Base-by-base conservation (phyloP, 2,113 vertebrate species). In the Rhadina sibilatrix region DNA sequence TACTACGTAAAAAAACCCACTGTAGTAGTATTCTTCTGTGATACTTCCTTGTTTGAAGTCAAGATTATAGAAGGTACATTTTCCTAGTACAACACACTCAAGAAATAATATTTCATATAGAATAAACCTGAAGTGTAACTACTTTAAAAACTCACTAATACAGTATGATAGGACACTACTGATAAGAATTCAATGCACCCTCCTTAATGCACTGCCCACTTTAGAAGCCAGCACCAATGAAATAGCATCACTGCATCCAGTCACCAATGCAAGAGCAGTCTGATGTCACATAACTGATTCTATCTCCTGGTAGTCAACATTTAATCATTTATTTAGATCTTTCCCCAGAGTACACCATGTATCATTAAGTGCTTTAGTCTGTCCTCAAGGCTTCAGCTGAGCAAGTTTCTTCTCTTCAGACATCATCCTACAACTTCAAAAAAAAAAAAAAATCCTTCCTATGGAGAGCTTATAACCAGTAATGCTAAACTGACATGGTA, bases 71-170 rank as follows among this genome's bases (percentile, higher is more conserved):
- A 64, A 93, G 30, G 57, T 86, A 37, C 15, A 85, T 71, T 59
- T 92, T 57, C 86, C 81, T 93, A 70, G 69, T 87, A 94, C 5
- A 92, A 63, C 75, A 89, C 77, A 77, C 65, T 85, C 38, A n/a
- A 90, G 57, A 96, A 96, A 95, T 72, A 87, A 77, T 50, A 83
- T 90, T 92, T 94, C 80, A 75, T 63, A 83, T 30, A 77, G 17
- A 97, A 70, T 60, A 97, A 96, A 83, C 75, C 77, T 95, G 84
- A 96, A 91, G 83, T 61, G 21, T 88, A 93, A 68, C 75, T 94
- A 72, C 89, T 96, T 87, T 74, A 87, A 93, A 90, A 87, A 27
- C 83, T 81, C 85, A 89, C 65, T 91, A 96, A 95, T 57, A 96
- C 42, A 68, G 28, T 40, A 63, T 5, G n/a, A 87, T 5, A 75